Evolutionary conservation across 2,113 vertebrate species (phyloP).

Genomic region (Myodes glareolus): DNA sequence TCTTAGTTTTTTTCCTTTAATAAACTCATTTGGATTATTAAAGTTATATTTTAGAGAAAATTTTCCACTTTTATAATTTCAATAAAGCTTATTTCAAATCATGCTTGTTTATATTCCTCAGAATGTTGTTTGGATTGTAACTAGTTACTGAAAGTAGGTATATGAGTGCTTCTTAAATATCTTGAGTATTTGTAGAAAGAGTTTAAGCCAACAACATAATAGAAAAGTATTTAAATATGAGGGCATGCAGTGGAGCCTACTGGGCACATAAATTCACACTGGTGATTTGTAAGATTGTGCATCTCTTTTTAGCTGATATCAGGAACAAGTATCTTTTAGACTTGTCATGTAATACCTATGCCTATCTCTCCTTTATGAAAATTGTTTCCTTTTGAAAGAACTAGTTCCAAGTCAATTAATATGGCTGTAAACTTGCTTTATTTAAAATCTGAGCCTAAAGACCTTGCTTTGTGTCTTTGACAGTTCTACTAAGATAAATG

Average conservation of each 20-base stretch:
- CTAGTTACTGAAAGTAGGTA: neutral
- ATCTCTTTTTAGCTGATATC: neutral
- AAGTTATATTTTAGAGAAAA: neutral
- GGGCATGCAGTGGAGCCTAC: neutral
- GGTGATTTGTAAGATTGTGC: neutral
- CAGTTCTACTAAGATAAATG: slow-evolving; percentile 19
- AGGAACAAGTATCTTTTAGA: neutral
- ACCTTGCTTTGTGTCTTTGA: neutral
- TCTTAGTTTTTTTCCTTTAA: neutral
- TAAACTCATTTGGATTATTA: neutral
- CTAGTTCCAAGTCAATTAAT: neutral
- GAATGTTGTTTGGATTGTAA: neutral
- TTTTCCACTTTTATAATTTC: neutral
- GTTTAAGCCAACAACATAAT: neutral
- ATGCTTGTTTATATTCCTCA: neutral
- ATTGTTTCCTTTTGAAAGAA: neutral
- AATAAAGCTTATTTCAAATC: neutral
- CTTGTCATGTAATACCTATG: neutral
- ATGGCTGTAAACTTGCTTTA: neutral
- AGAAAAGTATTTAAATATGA: neutral
- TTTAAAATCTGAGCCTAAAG: neutral
- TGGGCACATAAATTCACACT: neutral
- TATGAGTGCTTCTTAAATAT: neutral
- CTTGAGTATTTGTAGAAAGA: neutral
- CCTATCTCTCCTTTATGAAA: neutral